phyloP scores from a whole-genome alignment of 2,113 vertebrate species.

The Upupa epops region DNA sequence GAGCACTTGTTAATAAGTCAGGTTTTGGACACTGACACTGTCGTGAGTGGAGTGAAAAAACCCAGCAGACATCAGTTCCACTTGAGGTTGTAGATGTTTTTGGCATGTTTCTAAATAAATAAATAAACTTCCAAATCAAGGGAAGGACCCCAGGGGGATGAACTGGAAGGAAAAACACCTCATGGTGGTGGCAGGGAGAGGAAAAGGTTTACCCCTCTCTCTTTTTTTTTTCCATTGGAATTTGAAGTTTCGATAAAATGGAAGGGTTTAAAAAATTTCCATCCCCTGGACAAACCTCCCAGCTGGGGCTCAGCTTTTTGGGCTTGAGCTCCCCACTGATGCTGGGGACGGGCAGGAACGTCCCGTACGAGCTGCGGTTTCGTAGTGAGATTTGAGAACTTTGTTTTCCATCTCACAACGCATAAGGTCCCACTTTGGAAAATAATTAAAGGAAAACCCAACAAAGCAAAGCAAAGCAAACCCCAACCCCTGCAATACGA shows the following conservation, averaged over 20 bases:
- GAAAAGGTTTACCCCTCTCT: not conserved
- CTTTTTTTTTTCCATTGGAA: not conserved
- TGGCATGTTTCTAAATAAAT: not conserved
- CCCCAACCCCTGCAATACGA: not conserved
- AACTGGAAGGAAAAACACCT: not conserved
- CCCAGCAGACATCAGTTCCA: not conserved
- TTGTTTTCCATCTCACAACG: not conserved
- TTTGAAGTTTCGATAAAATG: not conserved
- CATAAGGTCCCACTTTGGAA: not conserved
- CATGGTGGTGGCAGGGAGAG: not conserved
- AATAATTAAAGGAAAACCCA: fast-evolving
- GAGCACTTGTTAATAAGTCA: not conserved
- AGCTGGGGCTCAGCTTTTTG: not conserved
- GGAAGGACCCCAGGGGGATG: not conserved
- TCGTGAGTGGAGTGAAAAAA: not conserved
- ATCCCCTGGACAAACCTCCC: not conserved
- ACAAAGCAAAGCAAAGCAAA: not conserved
- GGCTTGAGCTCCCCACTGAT: not conserved
- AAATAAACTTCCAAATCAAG: not conserved
- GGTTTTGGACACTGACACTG: not conserved
- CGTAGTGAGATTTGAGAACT: not conserved
- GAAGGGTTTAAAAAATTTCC: not conserved
- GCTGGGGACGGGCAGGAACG: not conserved
- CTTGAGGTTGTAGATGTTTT: not conserved
- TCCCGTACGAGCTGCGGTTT: not conserved